phyloP scores from a whole-genome alignment of 1,140 invertebrate species.

The Tribolium castaneum region DNA sequence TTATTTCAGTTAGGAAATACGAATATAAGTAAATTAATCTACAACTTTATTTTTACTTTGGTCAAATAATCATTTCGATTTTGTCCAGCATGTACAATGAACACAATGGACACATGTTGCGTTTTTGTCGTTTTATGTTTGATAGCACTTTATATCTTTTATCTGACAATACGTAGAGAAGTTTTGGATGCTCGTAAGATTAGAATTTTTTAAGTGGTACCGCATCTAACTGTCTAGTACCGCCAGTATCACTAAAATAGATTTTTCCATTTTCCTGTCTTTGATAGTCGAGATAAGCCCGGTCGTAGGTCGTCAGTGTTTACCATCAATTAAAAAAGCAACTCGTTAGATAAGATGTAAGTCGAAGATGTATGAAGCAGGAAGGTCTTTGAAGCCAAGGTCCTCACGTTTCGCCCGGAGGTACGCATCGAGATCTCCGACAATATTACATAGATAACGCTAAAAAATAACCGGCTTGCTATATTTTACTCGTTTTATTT shows the following conservation, averaged over 20 bases:
- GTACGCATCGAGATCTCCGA: slow-evolving; percentile 47
- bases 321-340: slow-evolving; percentile 28
- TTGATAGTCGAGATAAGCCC: not conserved
- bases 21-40: no score
- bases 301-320: not conserved
- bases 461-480: slow-evolving; percentile 45
- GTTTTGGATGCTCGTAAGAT: not conserved
- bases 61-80: no score
- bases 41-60: no score
- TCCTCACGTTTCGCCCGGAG: slow-evolving; percentile 42
- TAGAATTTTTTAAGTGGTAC: not conserved
- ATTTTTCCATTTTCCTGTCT: not conserved
- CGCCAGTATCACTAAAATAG: not conserved
- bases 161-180: no score
- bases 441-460: slow-evolving; percentile 45
- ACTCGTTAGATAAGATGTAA: slow-evolving; percentile 27
- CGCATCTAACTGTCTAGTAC: no score
- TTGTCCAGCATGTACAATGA: no score
- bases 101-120: no score
- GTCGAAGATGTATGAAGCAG: slow-evolving; percentile 44
- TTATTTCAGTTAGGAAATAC: no score
- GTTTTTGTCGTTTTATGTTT: no score
- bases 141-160: no score
- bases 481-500: slow-evolving; percentile 38
- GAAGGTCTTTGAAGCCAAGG: slow-evolving; percentile 41